Evolutionary conservation across 1,140 invertebrate species (phyloP), one percentile per base, ranked within the genome.

Genomic region (Helicorthomorpha holstii): DNA sequence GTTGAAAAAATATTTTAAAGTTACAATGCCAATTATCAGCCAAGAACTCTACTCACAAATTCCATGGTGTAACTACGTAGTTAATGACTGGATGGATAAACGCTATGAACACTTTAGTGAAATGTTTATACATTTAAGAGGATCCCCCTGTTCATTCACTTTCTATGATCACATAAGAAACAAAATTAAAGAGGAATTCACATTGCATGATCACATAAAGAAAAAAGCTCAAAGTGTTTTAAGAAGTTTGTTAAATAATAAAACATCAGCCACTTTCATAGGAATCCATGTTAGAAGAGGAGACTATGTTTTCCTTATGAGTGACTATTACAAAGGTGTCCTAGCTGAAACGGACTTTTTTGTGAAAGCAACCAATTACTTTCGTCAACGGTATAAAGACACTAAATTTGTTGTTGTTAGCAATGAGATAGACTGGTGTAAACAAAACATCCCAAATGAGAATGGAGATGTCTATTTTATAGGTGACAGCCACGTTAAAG

Each of bases 371-470:
- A 77, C 78, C 71, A 58, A 69, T 51, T 72, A 76, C 54, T 79
- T 73, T 55, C 61, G 66, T 41, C 55, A 53, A 22, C 76, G 74
- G 58, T 78, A 58, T 38, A 10, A 3, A n/a, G 53, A 60, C 27
- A 66, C 70, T 1, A 55, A 76, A 7, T 80, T 79, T 59, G 58
- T 78, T 23, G 68, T 78, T 2, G 69, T 76, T 29, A 79, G 76
- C 59, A 77, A 80, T 59, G 78, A 78, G 58, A 73, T 76, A 42
- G 56, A 53, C 2, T 79, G 77, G 77, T 78, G 76, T 61, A 68
- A 70, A 19, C 34, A 53, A 21, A 53, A 64, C 34, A 27, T 64
- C 3, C n/a, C 47, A 29, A 61, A 60, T 22, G 60, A 55, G 16
- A 57, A 61, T 29, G 64, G 63, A 34, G 62, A 67, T 43, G 69